Percentiles rank a stretch among this genome's conserved stretches.
These are phyloP conservation scores for Nephotettix cincticeps DNA, from an alignment of 1,140 invertebrate genomes.

Conservation along the genomic window DNA sequence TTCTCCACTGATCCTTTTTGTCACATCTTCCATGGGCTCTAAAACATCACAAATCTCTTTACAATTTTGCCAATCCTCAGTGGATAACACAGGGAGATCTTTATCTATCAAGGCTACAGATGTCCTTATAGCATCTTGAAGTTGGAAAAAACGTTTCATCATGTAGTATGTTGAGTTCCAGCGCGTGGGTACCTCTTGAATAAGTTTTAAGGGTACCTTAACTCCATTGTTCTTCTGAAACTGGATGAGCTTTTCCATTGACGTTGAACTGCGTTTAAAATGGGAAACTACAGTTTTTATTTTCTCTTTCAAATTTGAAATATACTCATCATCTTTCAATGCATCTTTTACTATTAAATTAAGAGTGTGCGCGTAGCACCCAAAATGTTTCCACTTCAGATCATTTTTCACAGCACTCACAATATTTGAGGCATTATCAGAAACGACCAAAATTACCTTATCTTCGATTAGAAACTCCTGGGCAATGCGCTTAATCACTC, in stretches of 20 bases:
- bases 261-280: neutral
- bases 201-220: conserved; percentile 36
- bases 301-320: neutral
- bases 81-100: conserved; percentile 43
- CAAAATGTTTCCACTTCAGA: conserved; percentile 34
- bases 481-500: conserved; percentile 31
- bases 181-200: conserved; percentile 42
- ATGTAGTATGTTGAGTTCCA: conserved; percentile 48
- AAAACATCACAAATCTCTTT: too few species aligned
- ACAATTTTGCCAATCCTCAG: conserved; percentile 42
- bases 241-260: neutral
- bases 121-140: conserved; percentile 38
- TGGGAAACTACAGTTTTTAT: neutral
- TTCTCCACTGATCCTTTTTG: conserved; percentile 47
- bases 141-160: conserved; percentile 44
- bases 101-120: conserved; percentile 41
- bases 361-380: conserved; percentile 36
- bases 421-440: conserved; percentile 39
- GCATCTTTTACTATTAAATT: conserved; percentile 32
- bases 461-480: conserved; percentile 38
- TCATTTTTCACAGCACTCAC: conserved; percentile 16
- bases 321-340: neutral
- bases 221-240: conserved; percentile 17
- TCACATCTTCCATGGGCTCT: conserved; percentile 45
- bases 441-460: conserved; percentile 39